Base-by-base conservation (phyloP, 2,888 invertebrate species). In the Drosophila rellima region DNA sequence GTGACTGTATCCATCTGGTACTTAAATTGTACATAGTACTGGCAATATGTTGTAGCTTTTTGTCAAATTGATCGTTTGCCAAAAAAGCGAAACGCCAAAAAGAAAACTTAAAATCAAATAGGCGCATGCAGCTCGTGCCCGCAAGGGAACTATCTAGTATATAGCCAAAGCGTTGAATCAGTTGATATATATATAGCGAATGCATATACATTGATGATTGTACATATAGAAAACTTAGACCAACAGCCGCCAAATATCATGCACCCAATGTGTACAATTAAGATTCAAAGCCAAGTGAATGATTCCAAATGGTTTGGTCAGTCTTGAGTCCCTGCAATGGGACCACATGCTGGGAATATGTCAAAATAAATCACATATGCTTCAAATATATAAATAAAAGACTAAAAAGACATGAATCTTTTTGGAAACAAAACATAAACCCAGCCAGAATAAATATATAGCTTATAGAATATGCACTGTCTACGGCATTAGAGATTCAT, bases 331-430 rank as follows among this genome's bases (percentile, higher is more conserved):
- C 50, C 50, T 31, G 56, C 29, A 50, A 42, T 20, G 47, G 20
- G 35, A 61, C 62, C 89, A 75, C 70, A 82, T 85, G 86, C 66
- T 66, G 48, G 42, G 67, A 75, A 79, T 77, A 82, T 71, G 74
- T 88, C 88, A 82, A 52, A 60, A 85, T 85, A 82, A 88, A 85
- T 88, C 74, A 74, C 62, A 66, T 55, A 57, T 48, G 54, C 11
- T 20, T 26, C 1, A 35, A n/a, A 47, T 37, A 23, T 55, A 47
- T 5, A 51, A 54, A 39, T 45, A 57, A 62, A 51, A 48, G 13
- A 45, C 17, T 35, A 15, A 45, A 45, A 72, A 40, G 45, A 47
- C 39, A 48, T 45, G 40, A 17, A n/a, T 23, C 50, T 52, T 42
- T 56, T 61, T 57, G 15, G 45, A 60, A 75, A 66, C 56, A 70